phyloP scores from a whole-genome alignment of 2,797 vertebrate genomes.

The Neosilurus hyrtlii region DNA sequence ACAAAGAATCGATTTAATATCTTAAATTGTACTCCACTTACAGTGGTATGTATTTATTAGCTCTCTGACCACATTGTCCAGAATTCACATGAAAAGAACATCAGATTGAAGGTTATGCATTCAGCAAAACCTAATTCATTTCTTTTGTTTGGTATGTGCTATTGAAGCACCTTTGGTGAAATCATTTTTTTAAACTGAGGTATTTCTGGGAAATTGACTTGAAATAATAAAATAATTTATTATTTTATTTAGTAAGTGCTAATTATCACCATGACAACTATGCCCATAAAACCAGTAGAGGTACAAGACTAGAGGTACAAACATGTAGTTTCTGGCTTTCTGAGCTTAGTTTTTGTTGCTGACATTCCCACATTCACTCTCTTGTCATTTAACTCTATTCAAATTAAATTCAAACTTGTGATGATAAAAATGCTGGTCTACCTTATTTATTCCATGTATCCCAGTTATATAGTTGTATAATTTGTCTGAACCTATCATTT shows the following conservation, averaged over 20 bases:
- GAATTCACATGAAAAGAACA: neutral
- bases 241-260: constrained; percentile 27
- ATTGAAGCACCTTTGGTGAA: neutral
- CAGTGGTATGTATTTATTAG: neutral
- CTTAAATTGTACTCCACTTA: neutral
- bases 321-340: constrained; percentile 47
- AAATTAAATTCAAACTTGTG: neutral
- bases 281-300: constrained; percentile 66
- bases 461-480: neutral
- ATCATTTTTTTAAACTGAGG: neutral
- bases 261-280: constrained; percentile 78
- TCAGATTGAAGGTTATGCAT: neutral
- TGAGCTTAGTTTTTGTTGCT: constrained; percentile 27
- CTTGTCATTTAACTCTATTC: constrained; percentile 3
- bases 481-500: neutral
- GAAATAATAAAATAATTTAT: neutral
- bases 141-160: neutral
- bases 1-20: constrained; percentile 9
- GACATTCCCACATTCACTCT: constrained; percentile 30
- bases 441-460: neutral
- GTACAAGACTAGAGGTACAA: constrained; percentile 60
- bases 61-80: neutral
- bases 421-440: constrained; percentile 6
- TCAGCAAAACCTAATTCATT: neutral
- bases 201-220: constrained; percentile 13